These are phyloP conservation scores for Synaphobranchus kaupii DNA, from an alignment of 2,797 vertebrate genomes.

Conservation along the genomic window DNA sequence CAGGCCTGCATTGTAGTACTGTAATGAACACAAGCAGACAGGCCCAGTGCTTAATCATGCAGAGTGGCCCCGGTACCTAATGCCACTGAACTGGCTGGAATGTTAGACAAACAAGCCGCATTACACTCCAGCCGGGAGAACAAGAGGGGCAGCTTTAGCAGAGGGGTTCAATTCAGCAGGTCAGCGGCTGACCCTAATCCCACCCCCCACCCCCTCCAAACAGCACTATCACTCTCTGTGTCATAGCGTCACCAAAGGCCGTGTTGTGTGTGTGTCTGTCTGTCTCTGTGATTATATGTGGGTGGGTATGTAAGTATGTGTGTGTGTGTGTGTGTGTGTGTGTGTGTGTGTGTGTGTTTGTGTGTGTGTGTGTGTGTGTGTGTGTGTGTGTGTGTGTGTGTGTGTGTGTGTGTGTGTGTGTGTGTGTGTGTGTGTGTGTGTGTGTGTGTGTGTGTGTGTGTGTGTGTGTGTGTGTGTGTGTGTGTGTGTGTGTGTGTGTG, in stretches of 20 bases:
- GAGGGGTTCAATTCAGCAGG: slow-evolving; percentile 1
- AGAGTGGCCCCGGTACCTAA: slow-evolving; percentile 66
- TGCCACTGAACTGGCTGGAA: slow-evolving; percentile 65
- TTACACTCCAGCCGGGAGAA: slow-evolving; percentile 8
- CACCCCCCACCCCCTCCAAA: neutral
- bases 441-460: too few relatives aligned
- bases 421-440: slow-evolving; percentile 21
- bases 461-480: neutral
- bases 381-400: too few relatives aligned
- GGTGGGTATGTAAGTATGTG: slow-evolving; percentile 26
- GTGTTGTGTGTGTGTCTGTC: too few relatives aligned
- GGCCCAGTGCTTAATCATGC: slow-evolving; percentile 65
- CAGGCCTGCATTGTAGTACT: slow-evolving; percentile 53
- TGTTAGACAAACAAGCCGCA: slow-evolving; percentile 59
- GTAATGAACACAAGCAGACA: slow-evolving; percentile 62
- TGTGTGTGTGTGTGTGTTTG: neutral
- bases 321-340: slow-evolving; percentile 16
- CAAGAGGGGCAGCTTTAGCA: slow-evolving; percentile 3
- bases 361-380: neutral
- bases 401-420: too few relatives aligned
- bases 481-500: slow-evolving; percentile 27
- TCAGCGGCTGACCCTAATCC: slow-evolving; percentile 41
- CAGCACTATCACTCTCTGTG: slow-evolving; percentile 23
- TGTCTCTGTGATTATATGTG: neutral
- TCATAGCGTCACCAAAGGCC: neutral